Percentiles rank a stretch among this genome's conserved stretches.
phyloP scores from a whole-genome alignment of 2,797 vertebrate genomes.

The Lindbergichthys nudifrons region DNA sequence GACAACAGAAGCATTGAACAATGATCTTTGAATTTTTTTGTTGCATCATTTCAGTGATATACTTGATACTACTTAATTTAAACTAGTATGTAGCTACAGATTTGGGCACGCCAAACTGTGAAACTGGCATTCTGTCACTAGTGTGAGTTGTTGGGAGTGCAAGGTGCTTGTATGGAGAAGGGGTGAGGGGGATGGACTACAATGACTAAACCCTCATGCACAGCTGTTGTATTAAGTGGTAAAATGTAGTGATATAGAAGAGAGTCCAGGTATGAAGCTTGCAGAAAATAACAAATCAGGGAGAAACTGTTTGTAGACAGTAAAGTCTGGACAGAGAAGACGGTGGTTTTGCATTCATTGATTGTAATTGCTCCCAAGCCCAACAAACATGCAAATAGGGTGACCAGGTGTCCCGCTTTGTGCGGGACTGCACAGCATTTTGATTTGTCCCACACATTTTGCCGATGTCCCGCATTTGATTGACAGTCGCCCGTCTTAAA shows the following conservation, averaged over 20 bases:
- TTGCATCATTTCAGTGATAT: not conserved
- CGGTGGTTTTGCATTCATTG: slow-evolving; percentile 14
- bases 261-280: not conserved
- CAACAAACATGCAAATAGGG: no score
- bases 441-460: no score
- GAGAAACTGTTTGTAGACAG: not conserved
- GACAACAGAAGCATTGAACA: not conserved
- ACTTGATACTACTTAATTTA: not conserved
- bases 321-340: not conserved
- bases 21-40: not conserved
- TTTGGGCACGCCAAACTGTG: slow-evolving; percentile 2
- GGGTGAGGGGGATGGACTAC: slow-evolving; percentile 7
- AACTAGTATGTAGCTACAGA: not conserved
- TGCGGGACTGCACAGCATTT: no score
- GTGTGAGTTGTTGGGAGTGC: not conserved
- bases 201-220: slow-evolving; percentile 28
- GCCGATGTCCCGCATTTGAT: no score
- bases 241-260: not conserved
- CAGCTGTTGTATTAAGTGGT: not conserved
- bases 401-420: no score
- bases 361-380: no score
- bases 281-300: not conserved
- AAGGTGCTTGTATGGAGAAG: not conserved
- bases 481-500: no score
- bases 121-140: slow-evolving; percentile 1